Percentiles rank a stretch among this genome's conserved stretches.
These are phyloP conservation scores for Anguilla pacifica DNA, from an alignment of 2,797 vertebrate genomes.

Conservation along the genomic window DNA sequence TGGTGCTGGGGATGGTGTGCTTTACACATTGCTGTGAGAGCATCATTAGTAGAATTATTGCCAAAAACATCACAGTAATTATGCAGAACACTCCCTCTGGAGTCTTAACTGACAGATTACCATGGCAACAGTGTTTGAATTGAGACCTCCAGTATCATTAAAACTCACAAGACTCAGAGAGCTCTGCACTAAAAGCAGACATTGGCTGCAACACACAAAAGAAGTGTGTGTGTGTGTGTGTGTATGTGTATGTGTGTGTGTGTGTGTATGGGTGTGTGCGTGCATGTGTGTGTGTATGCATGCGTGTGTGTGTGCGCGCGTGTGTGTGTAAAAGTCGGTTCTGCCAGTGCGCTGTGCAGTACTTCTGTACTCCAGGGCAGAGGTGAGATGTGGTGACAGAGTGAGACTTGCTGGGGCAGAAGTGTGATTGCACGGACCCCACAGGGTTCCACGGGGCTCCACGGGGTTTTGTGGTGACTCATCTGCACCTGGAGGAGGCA, in stretches of 20 bases:
- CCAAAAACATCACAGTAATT: not conserved
- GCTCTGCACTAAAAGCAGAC: not conserved
- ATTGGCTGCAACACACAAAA: not conserved
- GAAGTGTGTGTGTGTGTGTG: not conserved
- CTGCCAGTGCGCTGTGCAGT: not conserved
- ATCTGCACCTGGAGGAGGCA: not conserved
- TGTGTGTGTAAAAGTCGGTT: not conserved
- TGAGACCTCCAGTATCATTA: not conserved
- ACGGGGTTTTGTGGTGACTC: not conserved
- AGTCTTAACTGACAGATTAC: not conserved
- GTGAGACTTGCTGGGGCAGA: not conserved
- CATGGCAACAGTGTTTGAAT: not conserved
- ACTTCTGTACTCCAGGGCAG: not conserved
- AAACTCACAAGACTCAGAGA: not conserved
- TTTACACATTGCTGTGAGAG: not conserved
- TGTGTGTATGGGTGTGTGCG: not conserved
- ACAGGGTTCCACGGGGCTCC: not conserved
- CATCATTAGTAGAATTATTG: not conserved
- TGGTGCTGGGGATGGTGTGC: not conserved
- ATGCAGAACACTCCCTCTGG: not conserved
- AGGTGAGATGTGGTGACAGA: not conserved
- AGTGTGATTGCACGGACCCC: not conserved
- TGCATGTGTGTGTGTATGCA: not conserved
- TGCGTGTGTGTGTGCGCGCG: too few relatives aligned
- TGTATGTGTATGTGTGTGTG: not conserved